Base-by-base conservation (phyloP, 1,140 invertebrate genomes). In the Philaenus spumarius region DNA sequence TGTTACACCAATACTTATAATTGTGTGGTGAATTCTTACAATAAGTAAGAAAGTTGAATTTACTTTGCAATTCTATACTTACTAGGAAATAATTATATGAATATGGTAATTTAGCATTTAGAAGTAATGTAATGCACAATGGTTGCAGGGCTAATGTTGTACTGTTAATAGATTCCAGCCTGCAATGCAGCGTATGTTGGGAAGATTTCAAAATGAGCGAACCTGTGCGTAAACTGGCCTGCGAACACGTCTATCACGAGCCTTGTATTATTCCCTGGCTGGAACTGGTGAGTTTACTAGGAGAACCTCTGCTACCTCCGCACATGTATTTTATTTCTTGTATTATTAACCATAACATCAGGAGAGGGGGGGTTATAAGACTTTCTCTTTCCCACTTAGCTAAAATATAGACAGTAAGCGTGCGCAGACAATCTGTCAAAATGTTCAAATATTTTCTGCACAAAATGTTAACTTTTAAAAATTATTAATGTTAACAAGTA, bases 181-280 rank as follows among this genome's bases (percentile, higher is more conserved):
- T 92, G 11, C 91, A 97, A 67, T 99, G 96, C 75, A 94, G 94
- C 2, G 90, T 98, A 5, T 99, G 95, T 74, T 97, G 96, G 93
- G 95, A 98, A 66, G 88, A 93, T 71, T 95, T 95, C 71, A 75
- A 79, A 64, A 66, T 90, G 65, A 82, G 84, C 40, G 93, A 97
- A 76, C 80, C 82, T 48, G 94, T 96, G 7, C 85, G 87, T 62
- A 83, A 88, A 67, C 77, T 98, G 68, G 84, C 89, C 30, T 98
- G 95, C 77, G 80, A 87, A 67, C 95, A 98, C 76, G 77, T 94
- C 45, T 98, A 93, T 77, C 95, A 98, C 75, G 81, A 85, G 70
- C 80, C 83, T 35, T 98, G 95, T 70, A 97, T 98, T 69, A 80
- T 90, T 66, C 93, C 93, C 45, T 98, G 95, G 95, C 76, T 98